Evolutionary conservation across 2,888 invertebrate species (phyloP).

Genomic region (Zhengitettix transpicula): DNA sequence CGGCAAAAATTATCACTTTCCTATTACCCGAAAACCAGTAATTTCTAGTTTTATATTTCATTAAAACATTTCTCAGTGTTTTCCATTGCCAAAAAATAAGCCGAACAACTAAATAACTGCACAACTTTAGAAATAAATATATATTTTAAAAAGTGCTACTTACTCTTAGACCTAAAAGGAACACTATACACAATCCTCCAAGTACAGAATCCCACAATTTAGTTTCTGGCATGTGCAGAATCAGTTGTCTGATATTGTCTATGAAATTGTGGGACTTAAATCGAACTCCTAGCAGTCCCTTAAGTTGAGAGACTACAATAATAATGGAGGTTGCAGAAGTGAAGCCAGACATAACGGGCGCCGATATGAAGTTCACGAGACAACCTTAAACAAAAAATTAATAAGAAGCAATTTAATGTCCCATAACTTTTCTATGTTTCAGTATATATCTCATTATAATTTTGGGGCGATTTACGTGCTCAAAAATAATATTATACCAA

Average conservation of each 20-base stretch:
- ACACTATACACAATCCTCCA: constrained; percentile 44
- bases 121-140: neutral
- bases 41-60: too few relatives aligned
- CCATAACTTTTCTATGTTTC: too few relatives aligned
- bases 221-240: constrained; percentile 30
- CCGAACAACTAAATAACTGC: too few relatives aligned
- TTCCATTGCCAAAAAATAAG: too few relatives aligned
- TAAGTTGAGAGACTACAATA: constrained; percentile 41
- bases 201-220: constrained; percentile 44
- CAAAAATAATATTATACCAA: too few relatives aligned
- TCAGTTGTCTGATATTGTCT: constrained; percentile 37
- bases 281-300: constrained; percentile 50
- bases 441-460: too few relatives aligned
- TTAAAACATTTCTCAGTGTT: too few relatives aligned
- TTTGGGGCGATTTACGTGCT: too few relatives aligned
- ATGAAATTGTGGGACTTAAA: constrained; percentile 49
- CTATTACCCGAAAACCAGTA: too few relatives aligned
- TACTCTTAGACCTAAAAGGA: constrained; percentile 52
- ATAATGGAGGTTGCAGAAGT: constrained; percentile 70
- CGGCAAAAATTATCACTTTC: too few relatives aligned
- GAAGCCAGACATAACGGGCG: constrained; percentile 68
- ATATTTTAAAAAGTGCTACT: constrained; percentile 16
- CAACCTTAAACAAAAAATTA: constrained; percentile 40
- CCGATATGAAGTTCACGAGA: constrained; percentile 67
- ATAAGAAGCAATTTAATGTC: neutral